Evolutionary conservation across 2,888 invertebrate genomes (phyloP), one percentile per base, ranked within the genome.

Genomic region (Drosophila sordidula): DNA sequence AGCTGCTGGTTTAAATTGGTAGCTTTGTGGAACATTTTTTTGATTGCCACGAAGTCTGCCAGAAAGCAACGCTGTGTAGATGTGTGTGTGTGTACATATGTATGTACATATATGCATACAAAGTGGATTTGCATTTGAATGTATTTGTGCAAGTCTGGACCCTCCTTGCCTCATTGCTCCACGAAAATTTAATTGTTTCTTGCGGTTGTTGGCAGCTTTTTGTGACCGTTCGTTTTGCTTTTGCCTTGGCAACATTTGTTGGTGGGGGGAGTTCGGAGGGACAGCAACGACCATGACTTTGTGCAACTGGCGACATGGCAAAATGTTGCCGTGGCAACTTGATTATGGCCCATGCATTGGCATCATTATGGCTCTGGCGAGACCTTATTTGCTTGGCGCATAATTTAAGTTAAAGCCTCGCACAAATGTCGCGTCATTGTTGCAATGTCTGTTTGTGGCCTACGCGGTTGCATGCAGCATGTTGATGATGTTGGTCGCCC

Each of bases 351-450:
- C 78, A 70, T 63, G 75, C 61, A 68, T 74, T 71, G 70, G 69
- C 79, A 70, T 85, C 77, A 87, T 83, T 87, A 81, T 83, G 86
- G 59, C 36, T 47, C 67, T 64, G 81, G 68, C 75, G 72, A 78
- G 70, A 84, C 81, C 87, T 89, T 86, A 87, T 87, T 87, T 89
- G 87, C 74, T 89, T 83, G 85, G 66, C 72, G 84, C 87, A 86
- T 89, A 79, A 81, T 87, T 87, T 89, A 84, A 87, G 78, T 75
- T 80, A 75, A 81, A 72, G 73, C 68, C 70, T 57, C 56, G 68
- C 55, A 68, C 85, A 85, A 78, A 77, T 84, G 83, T 88, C 79
- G 70, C 69, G 36, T 70, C 61, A 69, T 67, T 74, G 69, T 81
- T 74, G 73, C 81, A 65, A 42, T 55, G 58, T 51, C 34, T 39